Conservation (phyloP, 2,113 vertebrate species). For the Amazona guildingii region DNA sequence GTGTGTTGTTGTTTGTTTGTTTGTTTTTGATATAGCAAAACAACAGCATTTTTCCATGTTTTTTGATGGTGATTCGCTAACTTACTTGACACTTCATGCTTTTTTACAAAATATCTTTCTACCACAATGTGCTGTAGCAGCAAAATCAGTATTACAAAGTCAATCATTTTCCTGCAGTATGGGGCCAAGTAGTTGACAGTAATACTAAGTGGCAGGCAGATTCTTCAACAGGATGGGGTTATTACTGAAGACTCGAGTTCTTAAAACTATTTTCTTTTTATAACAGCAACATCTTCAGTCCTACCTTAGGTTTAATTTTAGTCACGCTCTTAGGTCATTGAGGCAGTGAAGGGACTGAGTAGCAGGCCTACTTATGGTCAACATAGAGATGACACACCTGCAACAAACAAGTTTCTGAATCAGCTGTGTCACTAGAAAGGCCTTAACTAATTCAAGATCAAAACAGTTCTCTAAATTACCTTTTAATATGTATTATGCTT, state of each 20-base stretch:
- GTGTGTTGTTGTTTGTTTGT: neutral
- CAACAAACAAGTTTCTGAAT: neutral
- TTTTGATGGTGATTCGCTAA: neutral
- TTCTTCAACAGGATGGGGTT: neutral
- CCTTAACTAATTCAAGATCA: neutral
- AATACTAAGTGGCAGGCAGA: neutral
- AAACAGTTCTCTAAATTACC: neutral
- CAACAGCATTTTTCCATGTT: neutral
- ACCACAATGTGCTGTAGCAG: neutral
- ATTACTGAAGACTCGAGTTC: neutral
- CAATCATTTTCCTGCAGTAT: neutral
- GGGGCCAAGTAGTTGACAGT: accelerated
- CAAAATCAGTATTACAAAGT: neutral
- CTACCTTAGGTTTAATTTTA: neutral
- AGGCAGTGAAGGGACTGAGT: neutral
- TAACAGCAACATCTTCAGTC: neutral
- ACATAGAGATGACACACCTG: neutral
- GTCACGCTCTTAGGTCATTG: neutral
- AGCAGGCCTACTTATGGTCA: neutral
- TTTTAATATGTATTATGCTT: neutral
- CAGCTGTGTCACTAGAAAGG: neutral
- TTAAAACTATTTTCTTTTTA: neutral
- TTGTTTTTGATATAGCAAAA: neutral
- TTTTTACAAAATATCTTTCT: neutral
- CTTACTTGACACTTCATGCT: neutral